Percentiles rank a stretch among this genome's conserved stretches.
These are phyloP conservation scores for Troides oblongomaculatus DNA, from an alignment of 2,888 invertebrate species.

Conservation along the genomic window DNA sequence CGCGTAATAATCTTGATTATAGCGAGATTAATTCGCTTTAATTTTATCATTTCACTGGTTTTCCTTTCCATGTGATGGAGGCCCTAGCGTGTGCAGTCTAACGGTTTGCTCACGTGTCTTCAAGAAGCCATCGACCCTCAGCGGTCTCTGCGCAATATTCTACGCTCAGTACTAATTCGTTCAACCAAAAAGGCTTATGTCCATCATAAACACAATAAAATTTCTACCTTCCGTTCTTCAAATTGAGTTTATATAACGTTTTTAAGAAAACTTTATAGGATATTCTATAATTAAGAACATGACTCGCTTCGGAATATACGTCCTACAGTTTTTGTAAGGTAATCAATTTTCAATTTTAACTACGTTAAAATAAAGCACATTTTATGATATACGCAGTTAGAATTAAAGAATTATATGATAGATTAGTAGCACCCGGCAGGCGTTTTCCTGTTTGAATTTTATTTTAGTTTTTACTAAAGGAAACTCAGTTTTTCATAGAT, in stretches of 20 bases:
- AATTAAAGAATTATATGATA: conserved; percentile 4
- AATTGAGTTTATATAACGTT: conserved; percentile 4
- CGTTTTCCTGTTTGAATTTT: too few relatives aligned
- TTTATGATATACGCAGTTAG: neutral
- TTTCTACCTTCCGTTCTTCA: conserved; percentile 31
- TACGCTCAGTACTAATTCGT: conserved; percentile 61
- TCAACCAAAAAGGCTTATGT: conserved; percentile 39
- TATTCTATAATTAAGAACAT: conserved; percentile 32
- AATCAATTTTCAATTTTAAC: conserved; percentile 45
- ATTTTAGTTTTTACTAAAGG: too few relatives aligned
- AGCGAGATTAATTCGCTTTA: conserved; percentile 40
- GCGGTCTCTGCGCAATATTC: conserved; percentile 75
- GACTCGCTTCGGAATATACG: conserved; percentile 52
- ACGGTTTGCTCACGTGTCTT: conserved; percentile 77
- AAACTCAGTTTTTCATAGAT: too few relatives aligned
- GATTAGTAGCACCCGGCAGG: too few relatives aligned
- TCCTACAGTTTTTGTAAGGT: conserved; percentile 43
- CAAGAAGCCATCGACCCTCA: conserved; percentile 75
- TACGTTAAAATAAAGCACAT: conserved; percentile 4
- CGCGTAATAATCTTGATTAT: neutral
- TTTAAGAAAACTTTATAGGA: neutral
- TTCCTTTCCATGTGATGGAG: conserved; percentile 68
- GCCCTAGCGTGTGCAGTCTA: conserved; percentile 65
- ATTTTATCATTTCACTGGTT: conserved; percentile 61
- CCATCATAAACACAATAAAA: conserved; percentile 17